Evolutionary conservation across 2,888 invertebrate genomes (phyloP).

Genomic region (Protonemura montana): DNA sequence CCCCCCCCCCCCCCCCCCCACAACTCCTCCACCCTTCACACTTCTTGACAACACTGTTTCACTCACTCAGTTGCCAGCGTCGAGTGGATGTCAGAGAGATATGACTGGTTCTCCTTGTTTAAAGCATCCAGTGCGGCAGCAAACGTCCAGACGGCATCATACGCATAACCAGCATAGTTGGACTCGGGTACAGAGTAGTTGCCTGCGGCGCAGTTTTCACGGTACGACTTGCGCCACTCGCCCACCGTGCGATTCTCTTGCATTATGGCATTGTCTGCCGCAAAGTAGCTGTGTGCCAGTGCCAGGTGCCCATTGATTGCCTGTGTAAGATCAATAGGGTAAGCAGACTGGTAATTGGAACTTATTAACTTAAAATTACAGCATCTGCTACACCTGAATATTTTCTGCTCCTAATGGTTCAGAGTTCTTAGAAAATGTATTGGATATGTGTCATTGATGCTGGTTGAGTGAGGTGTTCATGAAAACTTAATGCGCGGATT

Average conservation of each 20-base stretch:
- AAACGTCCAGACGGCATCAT: conserved; percentile 85
- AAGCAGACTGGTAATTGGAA: no score
- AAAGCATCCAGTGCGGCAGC: conserved; percentile 74
- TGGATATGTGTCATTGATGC: no score
- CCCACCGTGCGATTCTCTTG: conserved; percentile 71
- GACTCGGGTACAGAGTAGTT: conserved; percentile 58
- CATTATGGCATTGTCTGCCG: conserved; percentile 66
- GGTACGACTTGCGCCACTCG: conserved; percentile 67
- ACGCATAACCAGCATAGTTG: conserved; percentile 77
- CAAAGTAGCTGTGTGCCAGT: conserved; percentile 73
- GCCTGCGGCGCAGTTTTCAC: conserved; percentile 53
- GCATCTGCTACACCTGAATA: no score
- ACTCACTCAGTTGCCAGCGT: conserved; percentile 62
- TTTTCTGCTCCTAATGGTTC: no score
- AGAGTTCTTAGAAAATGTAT: no score
- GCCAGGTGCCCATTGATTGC: conserved; percentile 78
- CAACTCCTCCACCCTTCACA: no score
- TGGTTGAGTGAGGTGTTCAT: no score
- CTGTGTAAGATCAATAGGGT: conserved; percentile 56
- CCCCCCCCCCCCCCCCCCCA: background rate
- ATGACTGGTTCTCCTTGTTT: conserved; percentile 67
- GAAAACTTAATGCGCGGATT: no score
- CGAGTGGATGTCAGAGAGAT: conserved; percentile 65
- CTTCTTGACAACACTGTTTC: no score
- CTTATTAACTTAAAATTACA: no score